phyloP scores from a whole-genome alignment of 2,797 vertebrate genomes.

The Thaleichthys pacificus region DNA sequence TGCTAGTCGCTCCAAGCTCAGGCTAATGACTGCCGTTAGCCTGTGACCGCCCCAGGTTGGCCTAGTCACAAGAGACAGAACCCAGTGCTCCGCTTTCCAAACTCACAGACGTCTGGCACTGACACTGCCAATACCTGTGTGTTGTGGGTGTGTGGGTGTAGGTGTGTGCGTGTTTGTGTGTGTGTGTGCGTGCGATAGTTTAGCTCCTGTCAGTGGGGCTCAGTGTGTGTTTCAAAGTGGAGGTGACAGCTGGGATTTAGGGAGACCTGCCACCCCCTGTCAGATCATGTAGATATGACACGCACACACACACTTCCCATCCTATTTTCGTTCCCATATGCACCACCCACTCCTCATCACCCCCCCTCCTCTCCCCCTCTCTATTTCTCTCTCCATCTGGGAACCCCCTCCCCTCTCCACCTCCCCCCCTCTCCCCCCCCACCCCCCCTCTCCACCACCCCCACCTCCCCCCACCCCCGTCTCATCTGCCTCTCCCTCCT shows the following conservation, averaged over 20 bases:
- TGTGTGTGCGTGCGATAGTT: constrained; percentile 14
- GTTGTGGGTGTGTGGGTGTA: neutral
- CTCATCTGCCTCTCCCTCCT: constrained; percentile 14
- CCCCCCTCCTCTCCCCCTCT: constrained; percentile 19
- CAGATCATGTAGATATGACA: constrained; percentile 40
- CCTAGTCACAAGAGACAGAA: neutral
- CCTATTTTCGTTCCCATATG: neutral
- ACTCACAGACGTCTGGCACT: no score
- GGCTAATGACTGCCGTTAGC: neutral
- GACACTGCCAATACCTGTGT: neutral
- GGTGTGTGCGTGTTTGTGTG: constrained; percentile 4
- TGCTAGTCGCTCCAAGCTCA: constrained; percentile 31
- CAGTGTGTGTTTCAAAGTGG: constrained; percentile 32
- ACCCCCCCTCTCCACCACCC: neutral
- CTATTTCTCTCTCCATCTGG: constrained; percentile 14
- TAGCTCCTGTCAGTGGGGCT: constrained; percentile 21
- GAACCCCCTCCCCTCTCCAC: constrained; percentile 34
- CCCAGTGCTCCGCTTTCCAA: no score
- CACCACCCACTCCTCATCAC: neutral
- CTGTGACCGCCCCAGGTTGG: no score
- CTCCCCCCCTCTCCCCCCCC: neutral
- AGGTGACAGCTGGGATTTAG: constrained; percentile 44
- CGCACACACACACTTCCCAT: constrained; percentile 16
- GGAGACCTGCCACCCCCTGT: constrained; percentile 35
- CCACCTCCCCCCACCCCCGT: neutral